Base-by-base conservation (phyloP, 1,140 invertebrate genomes). In the Plutomurus gul region DNA sequence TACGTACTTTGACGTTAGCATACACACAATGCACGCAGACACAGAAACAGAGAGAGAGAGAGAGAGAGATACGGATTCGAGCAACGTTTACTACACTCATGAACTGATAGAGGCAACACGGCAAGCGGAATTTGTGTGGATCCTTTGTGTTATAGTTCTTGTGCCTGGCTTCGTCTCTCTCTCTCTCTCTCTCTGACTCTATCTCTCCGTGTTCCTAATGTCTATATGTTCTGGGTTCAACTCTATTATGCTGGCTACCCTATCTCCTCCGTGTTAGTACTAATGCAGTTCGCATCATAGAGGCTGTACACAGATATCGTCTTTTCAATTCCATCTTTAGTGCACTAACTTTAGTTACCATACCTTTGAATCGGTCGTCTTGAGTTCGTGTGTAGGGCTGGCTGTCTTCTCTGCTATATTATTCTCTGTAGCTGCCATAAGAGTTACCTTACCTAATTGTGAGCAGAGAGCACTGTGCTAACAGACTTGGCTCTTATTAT, bases 101-200 rank as follows among this genome's bases (percentile, higher is more conserved):
- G 56, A 8, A 65, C 27, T 30, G 30, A 65, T 65, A 65, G n/a
- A n/a, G 77, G 77, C 77, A 79, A 79, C 77, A 75, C 71, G 72
- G 77, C 77, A 79, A 79, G 71, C 77, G 77, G 77, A 79, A 79
- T 79, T 79, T 75, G 39, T 47, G 76, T 78, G 77, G 77, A 72
- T 27, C 77, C 77, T 78, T 77, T 78, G 65, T 78, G 56, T 65
- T 20, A 16, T 49, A 2, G n/a, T 7, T 49, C 16, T 47, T 5
- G 16, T 47, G 16, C 20, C 16, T 47, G 39, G 39, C 39, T 36
- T 16, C 25, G 27, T 30, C 33, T 13, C 5, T 60, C 30, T 65
- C 39, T 43, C n/a, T n/a, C 39, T n/a, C n/a, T 43, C 39, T 43
- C 11, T 43, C 10, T 43, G 11, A 13, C 39, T 8, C 39, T 43